These are phyloP conservation scores for Trachops cirrhosus DNA, from an alignment of 2,797 vertebrate species.

Conservation along the genomic window DNA sequence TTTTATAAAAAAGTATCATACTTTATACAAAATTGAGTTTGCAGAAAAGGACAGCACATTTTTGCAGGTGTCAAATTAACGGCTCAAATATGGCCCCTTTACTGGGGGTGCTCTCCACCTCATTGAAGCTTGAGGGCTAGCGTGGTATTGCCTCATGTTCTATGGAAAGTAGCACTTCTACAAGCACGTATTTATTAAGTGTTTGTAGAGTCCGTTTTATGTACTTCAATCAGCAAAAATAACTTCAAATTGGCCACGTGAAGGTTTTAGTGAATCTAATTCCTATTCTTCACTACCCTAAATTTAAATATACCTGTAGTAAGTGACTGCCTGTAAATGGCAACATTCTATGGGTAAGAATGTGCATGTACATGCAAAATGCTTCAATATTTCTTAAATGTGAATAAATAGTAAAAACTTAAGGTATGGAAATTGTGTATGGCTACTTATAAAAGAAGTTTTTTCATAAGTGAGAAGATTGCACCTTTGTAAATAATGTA, in stretches of 20 bases:
- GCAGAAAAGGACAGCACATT: not conserved
- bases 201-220: not conserved
- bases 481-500: not conserved
- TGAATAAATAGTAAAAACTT: not conserved
- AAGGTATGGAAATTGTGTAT: not conserved
- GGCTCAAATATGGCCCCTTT: not conserved
- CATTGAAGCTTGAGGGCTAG: accelerated
- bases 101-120: accelerated
- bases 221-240: not conserved
- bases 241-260: not conserved
- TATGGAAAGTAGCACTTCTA: not conserved
- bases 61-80: not conserved
- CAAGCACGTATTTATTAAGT: not conserved
- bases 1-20: not conserved
- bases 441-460: not conserved
- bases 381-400: not conserved
- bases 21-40: not conserved
- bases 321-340: not conserved
- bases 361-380: not conserved
- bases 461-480: not conserved
- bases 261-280: not conserved
- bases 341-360: not conserved
- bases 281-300: not conserved
- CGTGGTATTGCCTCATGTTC: not conserved
- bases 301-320: not conserved